Evolutionary conservation across 2,113 vertebrate genomes (phyloP).

Genomic region (Cheirogaleus medius): DNA sequence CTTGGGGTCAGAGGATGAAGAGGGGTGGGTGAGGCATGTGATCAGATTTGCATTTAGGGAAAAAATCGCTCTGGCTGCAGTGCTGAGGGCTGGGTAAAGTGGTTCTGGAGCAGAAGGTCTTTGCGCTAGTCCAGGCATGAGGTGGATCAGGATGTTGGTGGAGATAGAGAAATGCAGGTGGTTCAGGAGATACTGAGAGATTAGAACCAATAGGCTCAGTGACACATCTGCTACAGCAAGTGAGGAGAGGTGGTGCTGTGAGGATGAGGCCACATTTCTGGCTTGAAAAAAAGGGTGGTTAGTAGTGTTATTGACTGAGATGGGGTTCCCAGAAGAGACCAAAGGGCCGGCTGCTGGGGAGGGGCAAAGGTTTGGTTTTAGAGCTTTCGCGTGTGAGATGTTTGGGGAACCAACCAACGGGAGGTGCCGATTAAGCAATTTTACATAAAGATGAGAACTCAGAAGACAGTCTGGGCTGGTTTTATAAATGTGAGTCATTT

Average conservation of each 20-base stretch:
- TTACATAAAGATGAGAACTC: neutral
- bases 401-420: neutral
- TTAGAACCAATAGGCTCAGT: neutral
- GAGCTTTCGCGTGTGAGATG: neutral
- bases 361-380: neutral
- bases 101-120: neutral
- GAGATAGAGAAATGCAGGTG: neutral
- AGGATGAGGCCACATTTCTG: neutral
- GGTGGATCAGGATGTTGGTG: neutral
- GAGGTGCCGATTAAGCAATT: neutral
- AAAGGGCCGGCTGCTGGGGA: neutral
- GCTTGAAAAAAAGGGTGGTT: neutral
- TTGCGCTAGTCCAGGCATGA: neutral
- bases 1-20: accelerated
- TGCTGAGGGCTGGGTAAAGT: neutral
- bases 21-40: neutral
- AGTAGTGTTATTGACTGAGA: neutral
- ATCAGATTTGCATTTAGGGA: neutral
- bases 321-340: neutral
- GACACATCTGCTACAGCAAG: neutral
- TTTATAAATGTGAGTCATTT: neutral
- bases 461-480: neutral
- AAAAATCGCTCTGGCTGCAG: neutral
- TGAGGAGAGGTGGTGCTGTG: neutral
- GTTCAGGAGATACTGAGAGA: neutral